Conservation (phyloP, 2,113 vertebrate species). For the Galbula dea region DNA sequence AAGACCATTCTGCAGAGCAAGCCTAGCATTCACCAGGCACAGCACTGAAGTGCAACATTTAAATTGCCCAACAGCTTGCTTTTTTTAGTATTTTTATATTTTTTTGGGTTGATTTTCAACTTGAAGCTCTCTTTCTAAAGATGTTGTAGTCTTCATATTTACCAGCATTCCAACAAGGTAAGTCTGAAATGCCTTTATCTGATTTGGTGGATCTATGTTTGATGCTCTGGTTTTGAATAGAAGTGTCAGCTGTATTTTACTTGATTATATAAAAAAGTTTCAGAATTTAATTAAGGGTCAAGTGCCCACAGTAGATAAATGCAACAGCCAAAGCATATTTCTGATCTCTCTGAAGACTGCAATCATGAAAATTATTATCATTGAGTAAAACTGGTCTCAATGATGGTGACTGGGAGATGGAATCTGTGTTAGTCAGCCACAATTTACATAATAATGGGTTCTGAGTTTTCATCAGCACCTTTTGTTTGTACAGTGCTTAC, state of each 20-base stretch:
- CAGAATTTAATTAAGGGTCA: slow-evolving; percentile 89
- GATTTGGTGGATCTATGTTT: slow-evolving; percentile 74
- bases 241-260: slow-evolving; percentile 87
- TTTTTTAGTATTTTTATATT: background rate
- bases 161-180: slow-evolving; percentile 72
- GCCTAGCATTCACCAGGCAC: slow-evolving; percentile 18
- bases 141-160: slow-evolving; percentile 53
- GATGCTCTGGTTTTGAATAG: slow-evolving; percentile 75
- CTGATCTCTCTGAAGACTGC: slow-evolving; percentile 86
- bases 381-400: slow-evolving; percentile 83
- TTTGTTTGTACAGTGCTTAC: slow-evolving; percentile 89
- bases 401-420: slow-evolving; percentile 83
- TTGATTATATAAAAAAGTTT: slow-evolving; percentile 87
- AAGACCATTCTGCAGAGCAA: slow-evolving; percentile 51
- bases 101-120: slow-evolving; percentile 5
- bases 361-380: slow-evolving; percentile 95
- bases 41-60: background rate
- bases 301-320: slow-evolving; percentile 84
- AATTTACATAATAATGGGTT: slow-evolving; percentile 97
- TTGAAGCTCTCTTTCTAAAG: slow-evolving; percentile 60
- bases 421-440: slow-evolving; percentile 84
- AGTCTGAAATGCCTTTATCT: slow-evolving; percentile 78
- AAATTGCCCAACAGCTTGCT: slow-evolving; percentile 23
- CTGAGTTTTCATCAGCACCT: slow-evolving; percentile 88
- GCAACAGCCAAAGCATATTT: slow-evolving; percentile 81